Percentiles rank a stretch among this genome's conserved stretches.
Conservation (phyloP, 92 coral and sea anemone species). For the Nematostella vectensis region DNA sequence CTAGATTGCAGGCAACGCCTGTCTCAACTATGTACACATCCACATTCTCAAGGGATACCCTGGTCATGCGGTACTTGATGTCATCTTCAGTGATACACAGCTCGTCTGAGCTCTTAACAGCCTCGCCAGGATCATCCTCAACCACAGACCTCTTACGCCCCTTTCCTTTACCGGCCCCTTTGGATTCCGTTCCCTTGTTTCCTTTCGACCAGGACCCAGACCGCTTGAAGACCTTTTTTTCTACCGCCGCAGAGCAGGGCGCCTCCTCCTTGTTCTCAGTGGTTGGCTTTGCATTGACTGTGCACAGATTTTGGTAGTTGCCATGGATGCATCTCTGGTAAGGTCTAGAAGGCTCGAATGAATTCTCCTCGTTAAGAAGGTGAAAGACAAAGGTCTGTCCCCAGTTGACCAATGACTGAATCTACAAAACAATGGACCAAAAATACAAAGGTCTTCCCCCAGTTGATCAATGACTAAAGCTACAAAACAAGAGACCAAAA, state of each 20-base stretch:
- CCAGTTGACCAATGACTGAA: slow-evolving; percentile 80
- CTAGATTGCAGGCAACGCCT: slow-evolving; percentile 82
- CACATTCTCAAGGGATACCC: slow-evolving; percentile 78
- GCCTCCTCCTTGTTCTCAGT: too few relatives aligned
- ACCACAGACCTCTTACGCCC: neutral
- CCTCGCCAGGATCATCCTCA: slow-evolving; percentile 26
- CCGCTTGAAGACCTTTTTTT: slow-evolving; percentile 25
- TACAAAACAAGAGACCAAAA: too few relatives aligned
- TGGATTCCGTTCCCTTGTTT: neutral
- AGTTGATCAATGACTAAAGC: too few relatives aligned
- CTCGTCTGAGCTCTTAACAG: slow-evolving; percentile 12
- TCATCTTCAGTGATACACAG: slow-evolving; percentile 86
- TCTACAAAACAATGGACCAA: slow-evolving; percentile 23
- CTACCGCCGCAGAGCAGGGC: neutral
- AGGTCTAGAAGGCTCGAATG: slow-evolving; percentile 53
- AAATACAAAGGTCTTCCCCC: neutral
- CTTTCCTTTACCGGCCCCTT: neutral
- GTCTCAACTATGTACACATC: slow-evolving; percentile 81
- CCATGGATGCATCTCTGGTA: slow-evolving; percentile 88
- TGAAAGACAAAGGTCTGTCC: slow-evolving; percentile 84
- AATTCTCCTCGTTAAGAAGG: slow-evolving; percentile 79
- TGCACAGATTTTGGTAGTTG: slow-evolving; percentile 64
- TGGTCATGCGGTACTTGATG: slow-evolving; percentile 79
- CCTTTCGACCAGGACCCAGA: neutral
- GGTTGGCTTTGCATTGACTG: slow-evolving; percentile 5